Base-by-base conservation (phyloP, 2,113 vertebrate species). In the Uria aalge region DNA sequence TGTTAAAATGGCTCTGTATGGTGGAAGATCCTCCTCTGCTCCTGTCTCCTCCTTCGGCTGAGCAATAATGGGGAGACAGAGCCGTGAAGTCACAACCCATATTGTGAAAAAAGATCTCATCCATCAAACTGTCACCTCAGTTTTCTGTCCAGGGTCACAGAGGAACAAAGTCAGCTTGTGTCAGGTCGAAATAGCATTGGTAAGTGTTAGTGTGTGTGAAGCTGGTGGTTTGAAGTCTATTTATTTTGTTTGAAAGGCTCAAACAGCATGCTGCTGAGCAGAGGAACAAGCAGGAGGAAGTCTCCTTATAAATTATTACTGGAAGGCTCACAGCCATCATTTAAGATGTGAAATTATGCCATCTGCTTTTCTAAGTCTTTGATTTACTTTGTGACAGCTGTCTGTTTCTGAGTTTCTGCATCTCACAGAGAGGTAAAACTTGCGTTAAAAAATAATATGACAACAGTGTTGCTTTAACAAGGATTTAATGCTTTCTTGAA, bases 51-150 rank as follows among this genome's bases (percentile, higher is more conserved):
- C 94, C 84, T 93, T 92, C 88, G 91, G 45, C 93, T 48, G 64
- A 75, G 72, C 90, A 96, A 89, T 97, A 94, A 92, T 93, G 91
- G 94, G 64, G 92, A 90, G 83, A 95, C 71, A 94, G 92, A 95
- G 85, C 95, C 56, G 27, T 93, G 97, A 98, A 98, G 98, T 98
- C 97, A 96, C 97, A 96, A 89, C 85, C 95, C 94, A 76, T 95
- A 96, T 98, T 98, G 97, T 98, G 97, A 97, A 96, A 94, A 91
- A 94, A 89, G 96, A 92, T 90, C 94, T 79, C 98, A 98, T 98
- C 97, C 98, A 98, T 98, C 98, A 98, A 98, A 85, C 95, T 82
- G 91, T 97, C 98, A 97, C 96, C 94, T 97, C 97, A 84, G 92
- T 91, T 97, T 97, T 98, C 97, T 97, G 75, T 94, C 94, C 79